A percentile compares a stretch with the other conserved stretches of the same genome.
These are phyloP conservation scores for Drosophila lacteicornis DNA, from an alignment of 1,140 invertebrate genomes.

Conservation along the genomic window DNA sequence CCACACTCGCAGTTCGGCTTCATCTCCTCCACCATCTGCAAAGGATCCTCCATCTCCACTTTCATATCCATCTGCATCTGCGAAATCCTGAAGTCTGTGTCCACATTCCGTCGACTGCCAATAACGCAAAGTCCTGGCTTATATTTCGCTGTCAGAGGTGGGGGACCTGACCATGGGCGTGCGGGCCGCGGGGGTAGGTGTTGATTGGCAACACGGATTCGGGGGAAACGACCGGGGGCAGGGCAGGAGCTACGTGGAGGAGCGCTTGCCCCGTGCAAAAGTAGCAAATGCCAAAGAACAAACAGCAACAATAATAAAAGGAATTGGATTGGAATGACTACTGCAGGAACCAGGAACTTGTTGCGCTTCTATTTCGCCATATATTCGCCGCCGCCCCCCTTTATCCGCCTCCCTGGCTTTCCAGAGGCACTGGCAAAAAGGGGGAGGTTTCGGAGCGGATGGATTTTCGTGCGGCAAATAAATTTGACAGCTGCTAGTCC, in stretches of 20 bases:
- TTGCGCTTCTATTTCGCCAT: conserved; percentile 24
- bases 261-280: not conserved
- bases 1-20: conserved; percentile 13
- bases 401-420: not conserved
- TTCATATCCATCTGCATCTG: not conserved
- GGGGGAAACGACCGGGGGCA: no score
- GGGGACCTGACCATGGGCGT: conserved; percentile 11
- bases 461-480: conserved; percentile 70
- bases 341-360: conserved; percentile 38
- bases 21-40: not conserved
- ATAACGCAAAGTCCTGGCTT: conserved; percentile 59
- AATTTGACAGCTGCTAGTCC: conserved; percentile 72
- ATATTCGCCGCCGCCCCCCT: not conserved
- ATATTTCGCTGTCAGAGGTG: conserved; percentile 51
- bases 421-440: not conserved
- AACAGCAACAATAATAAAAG: conserved; percentile 45
- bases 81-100: conserved; percentile 26
- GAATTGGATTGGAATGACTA: conserved; percentile 47
- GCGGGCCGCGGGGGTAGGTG: conserved; percentile 29
- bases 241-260: not conserved
- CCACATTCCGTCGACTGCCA: conserved; percentile 51
- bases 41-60: not conserved
- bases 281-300: conserved; percentile 50
- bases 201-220: conserved; percentile 39
- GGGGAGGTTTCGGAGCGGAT: conserved; percentile 12